Evolutionary conservation across 1,140 invertebrate genomes (phyloP), one percentile per base, ranked within the genome.

Genomic region (Palaemon carinicauda): DNA sequence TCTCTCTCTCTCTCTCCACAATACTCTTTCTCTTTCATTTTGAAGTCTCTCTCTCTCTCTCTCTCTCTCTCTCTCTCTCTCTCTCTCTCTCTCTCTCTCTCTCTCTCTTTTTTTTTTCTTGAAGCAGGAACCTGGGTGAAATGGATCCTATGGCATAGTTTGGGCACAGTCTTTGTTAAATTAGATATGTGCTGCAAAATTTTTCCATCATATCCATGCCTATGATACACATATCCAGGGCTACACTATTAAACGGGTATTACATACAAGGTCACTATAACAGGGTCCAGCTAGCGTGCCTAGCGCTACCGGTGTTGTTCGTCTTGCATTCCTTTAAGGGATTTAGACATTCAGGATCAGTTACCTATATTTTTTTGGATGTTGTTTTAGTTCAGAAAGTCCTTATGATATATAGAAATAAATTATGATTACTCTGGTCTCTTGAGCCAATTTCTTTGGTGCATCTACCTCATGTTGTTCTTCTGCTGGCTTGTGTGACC

Each of bases 211-310:
- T 82, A 82, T 82, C 80, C 80, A 82, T 82, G 69, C 80, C 80
- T 69, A 82, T 33, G 71, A 86, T 86, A 86, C 84, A 86, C 84
- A 86, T 86, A 86, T 86, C 84, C 78, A 86, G 84, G 84, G 84
- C 84, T 80, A 69, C 84, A 78, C 84, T 69, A 80, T 29, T 86
- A 86, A 86, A 86, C 84, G 84, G 84, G 84, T 86, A 86, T 51
- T 86, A 86, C 65, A 80, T 86, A 86, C 84, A 86, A 86, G 84
- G 84, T 86, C 84, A 86, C 84, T 86, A 79, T 86, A 86, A 86
- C 84, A 86, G 84, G 84, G 84, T 86, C 84, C 84, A 86, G 84
- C 84, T 74, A 65, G 84, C 80, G 84, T 86, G 84, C 84, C 84
- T 86, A 86, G 84, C 77, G 84, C 84, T 80, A 80, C 84, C 84